These are phyloP conservation scores for Liposcelis brunnea DNA, from an alignment of 2,888 invertebrate genomes.

Conservation along the genomic window DNA sequence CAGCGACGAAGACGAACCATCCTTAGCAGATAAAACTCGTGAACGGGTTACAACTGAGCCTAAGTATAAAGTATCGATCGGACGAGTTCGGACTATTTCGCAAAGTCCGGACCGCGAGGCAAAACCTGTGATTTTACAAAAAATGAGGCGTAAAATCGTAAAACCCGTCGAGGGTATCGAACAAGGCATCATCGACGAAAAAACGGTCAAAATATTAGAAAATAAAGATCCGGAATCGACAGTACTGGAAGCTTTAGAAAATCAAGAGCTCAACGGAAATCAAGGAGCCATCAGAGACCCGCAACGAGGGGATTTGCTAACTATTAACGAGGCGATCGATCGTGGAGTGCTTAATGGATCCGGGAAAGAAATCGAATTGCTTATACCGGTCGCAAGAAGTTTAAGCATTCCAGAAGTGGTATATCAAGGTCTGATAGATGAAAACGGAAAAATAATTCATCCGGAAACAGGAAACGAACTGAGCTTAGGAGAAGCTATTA, in stretches of 20 bases:
- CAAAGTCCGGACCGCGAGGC: constrained; percentile 39
- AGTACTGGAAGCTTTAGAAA: constrained; percentile 57
- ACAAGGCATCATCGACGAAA: constrained; percentile 58
- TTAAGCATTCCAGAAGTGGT: constrained; percentile 69
- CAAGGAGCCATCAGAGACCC: constrained; percentile 70
- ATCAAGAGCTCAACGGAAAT: constrained; percentile 50
- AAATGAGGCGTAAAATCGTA: constrained; percentile 57
- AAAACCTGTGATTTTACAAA: constrained; percentile 54
- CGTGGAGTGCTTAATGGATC: constrained; percentile 65
- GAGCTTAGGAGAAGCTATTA: constrained; percentile 65
- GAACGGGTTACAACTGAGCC: constrained; percentile 40
- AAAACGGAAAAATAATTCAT: constrained; percentile 59
- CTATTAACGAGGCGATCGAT: constrained; percentile 67
- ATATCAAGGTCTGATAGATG: constrained; percentile 65
- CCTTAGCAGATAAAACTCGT: constrained; percentile 40
- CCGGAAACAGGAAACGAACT: constrained; percentile 70
- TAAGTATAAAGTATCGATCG: constrained; percentile 46
- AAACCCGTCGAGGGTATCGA: constrained; percentile 60
- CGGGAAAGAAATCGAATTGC: constrained; percentile 48
- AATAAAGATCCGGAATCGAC: constrained; percentile 42
- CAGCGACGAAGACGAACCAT: constrained; percentile 26
- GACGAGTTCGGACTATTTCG: constrained; percentile 37
- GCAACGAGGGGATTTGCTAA: constrained; percentile 58
- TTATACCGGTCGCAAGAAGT: constrained; percentile 64
- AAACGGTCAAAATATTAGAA: constrained; percentile 53